Evolutionary conservation across 2,113 vertebrate species (phyloP).

Genomic region (Tichodroma muraria): DNA sequence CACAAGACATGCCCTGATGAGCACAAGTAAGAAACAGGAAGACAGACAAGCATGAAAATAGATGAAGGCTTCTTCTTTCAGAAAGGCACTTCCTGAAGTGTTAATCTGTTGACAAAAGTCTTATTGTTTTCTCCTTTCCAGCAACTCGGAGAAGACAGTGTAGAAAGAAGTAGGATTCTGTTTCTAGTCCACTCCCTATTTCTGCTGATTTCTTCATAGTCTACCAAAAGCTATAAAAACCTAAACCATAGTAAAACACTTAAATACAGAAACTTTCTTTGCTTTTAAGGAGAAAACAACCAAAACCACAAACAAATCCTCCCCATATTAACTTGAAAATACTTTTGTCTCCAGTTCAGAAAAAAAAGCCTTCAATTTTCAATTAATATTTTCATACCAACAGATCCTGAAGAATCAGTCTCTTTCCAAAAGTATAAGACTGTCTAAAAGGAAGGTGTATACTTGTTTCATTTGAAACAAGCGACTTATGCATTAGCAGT

Average conservation of each 20-base stretch:
- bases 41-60: background rate
- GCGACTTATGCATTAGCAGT: background rate
- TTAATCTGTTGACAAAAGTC: background rate
- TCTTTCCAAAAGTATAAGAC: background rate
- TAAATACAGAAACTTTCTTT: background rate
- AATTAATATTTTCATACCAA: background rate
- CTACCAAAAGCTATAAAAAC: background rate
- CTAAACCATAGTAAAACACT: background rate
- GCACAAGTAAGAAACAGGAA: background rate
- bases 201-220: background rate
- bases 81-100: background rate
- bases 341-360: background rate
- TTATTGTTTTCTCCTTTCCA: background rate
- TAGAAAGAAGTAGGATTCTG: background rate
- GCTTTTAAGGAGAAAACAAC: background rate
- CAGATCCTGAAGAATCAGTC: background rate
- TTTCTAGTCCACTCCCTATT: background rate
- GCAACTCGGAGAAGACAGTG: background rate
- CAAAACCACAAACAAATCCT: fast-evolving
- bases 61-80: background rate
- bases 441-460: background rate
- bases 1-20: background rate
- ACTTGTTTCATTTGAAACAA: background rate
- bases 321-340: background rate
- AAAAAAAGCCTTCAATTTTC: background rate